Conservation (phyloP, 2,888 invertebrate genomes). For the Muscina levida region DNA sequence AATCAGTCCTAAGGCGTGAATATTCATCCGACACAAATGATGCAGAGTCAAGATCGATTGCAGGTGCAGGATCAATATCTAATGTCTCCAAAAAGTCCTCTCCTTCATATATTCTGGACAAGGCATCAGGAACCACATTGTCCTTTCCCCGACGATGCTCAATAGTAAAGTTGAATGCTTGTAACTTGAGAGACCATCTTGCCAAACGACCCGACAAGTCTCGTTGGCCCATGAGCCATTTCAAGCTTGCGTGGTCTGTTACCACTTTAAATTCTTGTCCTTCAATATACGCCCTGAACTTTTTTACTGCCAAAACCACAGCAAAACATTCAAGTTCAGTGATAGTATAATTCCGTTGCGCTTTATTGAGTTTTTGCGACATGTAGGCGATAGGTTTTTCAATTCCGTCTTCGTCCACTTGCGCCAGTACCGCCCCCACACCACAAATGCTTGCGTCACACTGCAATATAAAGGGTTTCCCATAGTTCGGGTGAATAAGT, state of each 20-base stretch:
- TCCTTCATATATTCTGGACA: background rate
- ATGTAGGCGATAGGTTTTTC: background rate
- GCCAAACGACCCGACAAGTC: background rate
- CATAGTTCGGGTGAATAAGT: background rate
- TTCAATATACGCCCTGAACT: background rate
- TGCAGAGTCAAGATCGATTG: background rate
- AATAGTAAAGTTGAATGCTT: background rate
- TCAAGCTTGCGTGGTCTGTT: conserved; percentile 6
- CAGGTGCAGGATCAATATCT: background rate
- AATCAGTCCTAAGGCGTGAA: too few species aligned
- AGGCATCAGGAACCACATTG: background rate
- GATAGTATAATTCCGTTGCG: background rate
- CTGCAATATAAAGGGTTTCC: conserved; percentile 2
- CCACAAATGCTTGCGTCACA: background rate
- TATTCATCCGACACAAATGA: background rate
- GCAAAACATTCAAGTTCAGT: background rate
- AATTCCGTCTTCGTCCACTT: background rate
- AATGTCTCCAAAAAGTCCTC: background rate
- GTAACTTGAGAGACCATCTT: background rate
- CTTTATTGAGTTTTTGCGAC: background rate
- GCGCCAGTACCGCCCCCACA: too few species aligned
- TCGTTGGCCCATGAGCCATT: background rate
- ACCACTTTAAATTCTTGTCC: background rate
- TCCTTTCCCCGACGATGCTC: background rate
- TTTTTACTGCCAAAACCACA: background rate